Percentiles rank a stretch among this genome's conserved stretches.
Evolutionary conservation across 2,888 invertebrate species (phyloP).

Genomic region (Anthrax anthrax): DNA sequence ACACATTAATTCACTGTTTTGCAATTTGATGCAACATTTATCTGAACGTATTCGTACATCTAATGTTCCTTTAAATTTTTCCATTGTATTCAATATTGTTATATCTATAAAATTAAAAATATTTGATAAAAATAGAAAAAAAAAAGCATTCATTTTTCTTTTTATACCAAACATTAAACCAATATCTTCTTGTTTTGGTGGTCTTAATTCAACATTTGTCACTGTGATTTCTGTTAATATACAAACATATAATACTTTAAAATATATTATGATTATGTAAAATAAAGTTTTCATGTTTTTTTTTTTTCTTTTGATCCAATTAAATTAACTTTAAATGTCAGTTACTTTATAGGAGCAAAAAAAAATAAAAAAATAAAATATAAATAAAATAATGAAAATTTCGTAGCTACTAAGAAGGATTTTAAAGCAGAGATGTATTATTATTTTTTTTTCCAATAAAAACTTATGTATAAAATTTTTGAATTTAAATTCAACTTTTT

Average conservation of each 20-base stretch:
- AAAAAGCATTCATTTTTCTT: background rate
- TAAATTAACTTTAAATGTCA: no score
- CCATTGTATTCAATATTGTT: slow-evolving; percentile 16
- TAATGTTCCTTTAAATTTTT: slow-evolving; percentile 14
- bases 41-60: slow-evolving; percentile 12
- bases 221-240: slow-evolving; percentile 5
- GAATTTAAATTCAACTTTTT: no score
- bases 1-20: slow-evolving; percentile 9
- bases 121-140: background rate
- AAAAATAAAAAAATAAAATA: no score
- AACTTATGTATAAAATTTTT: no score
- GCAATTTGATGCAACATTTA: slow-evolving; percentile 21
- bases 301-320: no score
- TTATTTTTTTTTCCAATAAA: no score
- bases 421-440: no score
- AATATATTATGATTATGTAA: background rate
- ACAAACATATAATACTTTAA: no score
- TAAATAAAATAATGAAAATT: no score
- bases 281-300: background rate
- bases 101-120: slow-evolving; percentile 23
- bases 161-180: slow-evolving; percentile 27
- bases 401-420: no score
- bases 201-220: slow-evolving; percentile 19
- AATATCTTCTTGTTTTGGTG: slow-evolving; percentile 23
- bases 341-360: no score